These are phyloP conservation scores for Eupristina koningsbergeri DNA, from an alignment of 1,140 invertebrate genomes.

Conservation along the genomic window DNA sequence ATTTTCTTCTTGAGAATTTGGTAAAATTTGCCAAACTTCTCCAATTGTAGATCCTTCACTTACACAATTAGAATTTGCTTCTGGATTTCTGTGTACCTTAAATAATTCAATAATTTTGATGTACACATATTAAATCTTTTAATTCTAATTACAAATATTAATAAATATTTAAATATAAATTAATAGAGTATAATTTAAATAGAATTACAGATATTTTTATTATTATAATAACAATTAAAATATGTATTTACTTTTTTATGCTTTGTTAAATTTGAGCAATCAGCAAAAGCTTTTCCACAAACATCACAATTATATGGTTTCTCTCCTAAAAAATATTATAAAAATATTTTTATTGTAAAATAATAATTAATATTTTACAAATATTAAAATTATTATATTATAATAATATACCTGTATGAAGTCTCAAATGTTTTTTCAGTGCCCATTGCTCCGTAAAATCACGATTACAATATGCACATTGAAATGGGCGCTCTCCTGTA, in stretches of 20 bases:
- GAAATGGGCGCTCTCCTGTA: constrained; percentile 77
- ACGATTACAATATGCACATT: constrained; percentile 76
- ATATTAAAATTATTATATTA: constrained; percentile 16
- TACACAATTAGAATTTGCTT: constrained; percentile 52
- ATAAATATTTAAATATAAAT: too few relatives aligned
- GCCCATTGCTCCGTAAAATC: constrained; percentile 80
- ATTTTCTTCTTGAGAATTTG: constrained; percentile 57
- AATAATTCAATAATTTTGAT: background rate
- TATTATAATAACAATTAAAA: constrained; percentile 49
- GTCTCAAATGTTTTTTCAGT: constrained; percentile 79
- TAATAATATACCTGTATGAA: constrained; percentile 76
- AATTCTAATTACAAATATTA: background rate
- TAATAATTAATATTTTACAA: background rate
- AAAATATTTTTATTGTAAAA: background rate
- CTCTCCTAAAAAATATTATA: constrained; percentile 75
- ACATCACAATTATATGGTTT: constrained; percentile 84
- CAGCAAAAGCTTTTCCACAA: constrained; percentile 84
- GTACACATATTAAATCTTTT: background rate
- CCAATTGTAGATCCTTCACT: constrained; percentile 51
- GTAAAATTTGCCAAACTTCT: constrained; percentile 66
- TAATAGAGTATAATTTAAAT: too few relatives aligned
- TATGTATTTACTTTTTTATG: constrained; percentile 76
- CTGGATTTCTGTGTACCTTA: constrained; percentile 42
- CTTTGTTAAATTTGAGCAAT: constrained; percentile 79
- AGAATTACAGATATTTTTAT: too few relatives aligned